Evolutionary conservation across 2,113 vertebrate genomes (phyloP).

Genomic region (Dicerorhinus sumatrensis): DNA sequence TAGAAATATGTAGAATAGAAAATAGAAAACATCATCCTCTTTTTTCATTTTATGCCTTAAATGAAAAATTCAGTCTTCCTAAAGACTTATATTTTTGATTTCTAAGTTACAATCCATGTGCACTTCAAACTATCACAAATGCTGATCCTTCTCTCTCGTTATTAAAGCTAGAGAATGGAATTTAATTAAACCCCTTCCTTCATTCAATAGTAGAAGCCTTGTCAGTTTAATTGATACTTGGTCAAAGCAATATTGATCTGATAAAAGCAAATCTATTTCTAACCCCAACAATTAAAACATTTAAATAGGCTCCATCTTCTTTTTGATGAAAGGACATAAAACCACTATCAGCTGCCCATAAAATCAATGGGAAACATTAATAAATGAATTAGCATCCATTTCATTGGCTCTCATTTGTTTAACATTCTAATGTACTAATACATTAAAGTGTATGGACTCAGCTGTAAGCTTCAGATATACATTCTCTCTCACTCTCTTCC

Average conservation of each 20-base stretch:
- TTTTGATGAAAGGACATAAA: constrained; percentile 83
- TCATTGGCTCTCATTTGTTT: constrained; percentile 78
- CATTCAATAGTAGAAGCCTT: constrained; percentile 82
- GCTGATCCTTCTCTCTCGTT: constrained; percentile 24
- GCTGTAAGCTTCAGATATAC: neutral
- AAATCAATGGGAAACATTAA: constrained; percentile 84
- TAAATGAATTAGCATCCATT: constrained; percentile 85
- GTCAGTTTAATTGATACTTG: constrained; percentile 89
- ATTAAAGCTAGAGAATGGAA: constrained; percentile 79
- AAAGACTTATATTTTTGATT: constrained; percentile 45
- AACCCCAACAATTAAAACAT: constrained; percentile 88
- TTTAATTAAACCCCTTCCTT: constrained; percentile 87
- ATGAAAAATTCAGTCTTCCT: neutral
- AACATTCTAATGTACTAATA: constrained; percentile 71
- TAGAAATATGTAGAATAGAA: neutral
- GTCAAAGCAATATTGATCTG: constrained; percentile 89
- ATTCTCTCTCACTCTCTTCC: neutral
- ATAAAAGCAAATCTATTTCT: constrained; percentile 90
- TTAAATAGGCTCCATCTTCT: constrained; percentile 83
- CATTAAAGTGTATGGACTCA: constrained; percentile 55
- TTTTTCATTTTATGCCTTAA: neutral
- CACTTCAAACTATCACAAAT: constrained; percentile 51
- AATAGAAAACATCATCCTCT: neutral
- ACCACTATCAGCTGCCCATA: constrained; percentile 75
- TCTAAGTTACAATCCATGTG: neutral